Evolutionary conservation across 2,113 vertebrate genomes (phyloP).

Genomic region (Lycaon pictus): DNA sequence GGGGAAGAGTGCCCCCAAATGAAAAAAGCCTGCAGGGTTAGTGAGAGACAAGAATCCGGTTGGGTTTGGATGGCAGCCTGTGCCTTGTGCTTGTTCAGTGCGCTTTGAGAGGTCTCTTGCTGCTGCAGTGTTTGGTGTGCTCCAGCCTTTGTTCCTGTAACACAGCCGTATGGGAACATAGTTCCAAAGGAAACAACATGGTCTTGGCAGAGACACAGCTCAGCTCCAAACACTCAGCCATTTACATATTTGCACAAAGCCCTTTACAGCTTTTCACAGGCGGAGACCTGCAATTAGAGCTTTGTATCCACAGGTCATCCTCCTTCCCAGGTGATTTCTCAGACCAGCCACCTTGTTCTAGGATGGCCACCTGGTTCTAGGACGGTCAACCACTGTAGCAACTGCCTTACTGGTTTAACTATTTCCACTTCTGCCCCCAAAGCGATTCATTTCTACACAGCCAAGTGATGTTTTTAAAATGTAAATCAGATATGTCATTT

Average conservation of each 20-base stretch:
- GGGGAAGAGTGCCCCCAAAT: not conserved
- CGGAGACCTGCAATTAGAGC: not conserved
- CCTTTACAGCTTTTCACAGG: constrained; percentile 9
- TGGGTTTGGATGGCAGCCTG: not conserved
- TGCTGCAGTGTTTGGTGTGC: constrained; percentile 34
- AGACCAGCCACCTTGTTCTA: constrained; percentile 28
- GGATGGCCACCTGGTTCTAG: constrained; percentile 21
- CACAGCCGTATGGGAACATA: constrained; percentile 33
- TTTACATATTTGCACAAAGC: constrained; percentile 55
- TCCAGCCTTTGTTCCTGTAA: constrained; percentile 60
- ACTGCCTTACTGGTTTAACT: not conserved
- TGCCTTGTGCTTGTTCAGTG: not conserved
- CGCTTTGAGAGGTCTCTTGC: constrained; percentile 40
- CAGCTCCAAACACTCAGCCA: not conserved
- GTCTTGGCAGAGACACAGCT: constrained; percentile 67
- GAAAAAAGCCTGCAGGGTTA: not conserved
- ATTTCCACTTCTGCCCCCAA: not conserved
- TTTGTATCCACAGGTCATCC: not conserved
- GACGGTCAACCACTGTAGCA: not conserved
- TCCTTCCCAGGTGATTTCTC: constrained; percentile 37
- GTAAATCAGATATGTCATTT: constrained; percentile 63
- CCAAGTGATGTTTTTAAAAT: constrained; percentile 62
- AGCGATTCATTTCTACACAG: constrained; percentile 37
- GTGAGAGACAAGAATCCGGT: constrained; percentile 16
- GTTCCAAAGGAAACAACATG: constrained; percentile 60